Evolutionary conservation across 2,113 vertebrate genomes (phyloP).

Genomic region (Tauraco erythrolophus): DNA sequence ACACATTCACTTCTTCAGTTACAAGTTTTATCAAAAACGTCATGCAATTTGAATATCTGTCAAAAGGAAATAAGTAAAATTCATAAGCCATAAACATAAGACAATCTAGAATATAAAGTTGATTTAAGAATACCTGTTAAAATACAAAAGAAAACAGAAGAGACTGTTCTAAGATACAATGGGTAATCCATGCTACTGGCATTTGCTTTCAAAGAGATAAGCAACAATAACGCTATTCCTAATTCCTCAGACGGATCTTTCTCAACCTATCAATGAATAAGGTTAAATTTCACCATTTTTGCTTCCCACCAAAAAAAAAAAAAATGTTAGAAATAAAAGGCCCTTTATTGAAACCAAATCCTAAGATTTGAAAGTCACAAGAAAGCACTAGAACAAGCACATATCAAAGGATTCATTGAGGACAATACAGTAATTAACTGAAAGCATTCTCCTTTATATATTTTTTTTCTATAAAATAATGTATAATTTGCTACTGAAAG

Average conservation of each 20-base stretch:
- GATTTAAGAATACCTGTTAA: background rate
- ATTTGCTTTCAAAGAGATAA: background rate
- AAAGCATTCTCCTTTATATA: background rate
- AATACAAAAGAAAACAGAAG: background rate
- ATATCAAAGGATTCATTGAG: background rate
- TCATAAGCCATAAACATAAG: background rate
- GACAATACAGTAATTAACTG: background rate
- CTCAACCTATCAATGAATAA: background rate
- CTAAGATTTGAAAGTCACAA: background rate
- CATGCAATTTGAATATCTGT: background rate
- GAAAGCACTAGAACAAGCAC: background rate
- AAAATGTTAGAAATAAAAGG: background rate
- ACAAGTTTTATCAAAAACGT: background rate
- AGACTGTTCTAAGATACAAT: background rate
- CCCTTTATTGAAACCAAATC: background rate
- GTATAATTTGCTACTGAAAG: background rate
- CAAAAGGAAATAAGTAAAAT: background rate
- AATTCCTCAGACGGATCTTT: background rate
- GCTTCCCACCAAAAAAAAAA: background rate
- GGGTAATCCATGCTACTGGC: background rate
- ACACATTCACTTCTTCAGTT: background rate
- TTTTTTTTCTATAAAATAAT: background rate
- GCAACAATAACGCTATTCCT: background rate
- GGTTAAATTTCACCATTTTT: background rate
- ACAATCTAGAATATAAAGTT: background rate